These are phyloP conservation scores for Anoplopoma fimbria DNA, from an alignment of 2,113 vertebrate species.

Conservation along the genomic window DNA sequence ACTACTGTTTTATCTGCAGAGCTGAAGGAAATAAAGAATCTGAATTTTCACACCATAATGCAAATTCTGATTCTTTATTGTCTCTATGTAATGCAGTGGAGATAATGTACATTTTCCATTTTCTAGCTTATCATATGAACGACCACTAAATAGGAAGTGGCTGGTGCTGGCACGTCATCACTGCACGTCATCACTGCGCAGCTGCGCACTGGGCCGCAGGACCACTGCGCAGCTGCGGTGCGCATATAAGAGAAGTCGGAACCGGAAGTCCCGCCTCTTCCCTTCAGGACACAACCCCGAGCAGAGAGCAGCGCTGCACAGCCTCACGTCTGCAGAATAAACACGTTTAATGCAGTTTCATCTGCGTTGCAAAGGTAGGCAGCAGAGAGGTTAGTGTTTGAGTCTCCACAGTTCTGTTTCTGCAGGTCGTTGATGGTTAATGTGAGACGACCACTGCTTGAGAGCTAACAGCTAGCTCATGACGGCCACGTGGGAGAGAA, in stretches of 20 bases:
- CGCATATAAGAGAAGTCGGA: constrained; percentile 15
- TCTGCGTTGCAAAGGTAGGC: neutral
- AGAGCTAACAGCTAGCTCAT: constrained; percentile 48
- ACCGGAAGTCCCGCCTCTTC: constrained; percentile 41
- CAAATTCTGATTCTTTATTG: too few species aligned
- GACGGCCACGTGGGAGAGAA: constrained; percentile 65
- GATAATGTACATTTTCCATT: rapidly evolving
- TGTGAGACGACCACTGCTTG: rapidly evolving
- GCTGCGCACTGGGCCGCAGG: neutral
- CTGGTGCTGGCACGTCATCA: neutral
- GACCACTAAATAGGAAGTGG: too few species aligned
- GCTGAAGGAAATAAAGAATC: neutral
- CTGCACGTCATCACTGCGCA: neutral
- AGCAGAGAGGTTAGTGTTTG: rapidly evolving
- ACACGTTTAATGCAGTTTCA: neutral
- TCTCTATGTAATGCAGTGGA: neutral
- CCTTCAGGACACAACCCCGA: neutral
- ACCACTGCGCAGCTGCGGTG: constrained; percentile 42
- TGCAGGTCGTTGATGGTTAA: neutral
- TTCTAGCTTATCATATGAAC: neutral
- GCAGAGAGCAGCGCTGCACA: rapidly evolving
- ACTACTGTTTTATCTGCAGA: neutral
- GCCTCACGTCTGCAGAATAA: neutral
- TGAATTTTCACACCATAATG: neutral
- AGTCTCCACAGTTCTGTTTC: neutral